Base-by-base conservation (phyloP, 2,888 invertebrate genomes). In the Nezara viridula region DNA sequence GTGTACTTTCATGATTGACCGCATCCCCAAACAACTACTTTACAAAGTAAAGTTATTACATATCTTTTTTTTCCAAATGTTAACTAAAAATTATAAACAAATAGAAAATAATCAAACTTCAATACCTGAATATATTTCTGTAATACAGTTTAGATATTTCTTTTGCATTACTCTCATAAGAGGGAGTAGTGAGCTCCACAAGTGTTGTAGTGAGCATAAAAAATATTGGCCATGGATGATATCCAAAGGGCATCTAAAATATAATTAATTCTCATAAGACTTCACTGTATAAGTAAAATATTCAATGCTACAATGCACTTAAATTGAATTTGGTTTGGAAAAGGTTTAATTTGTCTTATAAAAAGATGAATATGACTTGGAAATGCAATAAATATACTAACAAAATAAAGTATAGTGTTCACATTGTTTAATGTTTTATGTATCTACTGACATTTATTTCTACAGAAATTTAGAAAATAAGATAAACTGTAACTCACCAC, bases 71-170 rank as follows among this genome's bases (percentile, higher is more conserved):
- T n/a, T n/a, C n/a, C n/a, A n/a, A n/a, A n/a, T n/a, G n/a, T n/a
- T n/a, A n/a, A 44, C 44, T 7, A 44, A 44, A 5, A 44, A 44
- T 7, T 10, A 44, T 44, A 44, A 44, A n/a, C 24, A 55, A 55
- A 7, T 24, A n/a, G 19, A 32, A 37, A 37, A 0, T 73, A 73
- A 10, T 37, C n/a, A n/a, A n/a, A 55, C 12, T n/a, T 32, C 10
- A n/a, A 44, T 86, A 89, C 89, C 89, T 89, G 89, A 89, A 89
- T 55, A 86, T 86, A 86, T 89, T 89, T 60, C 66, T 85, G 19
- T 89, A 89, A n/a, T 89, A 89, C 9, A 89, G 66, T 52, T 49
- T 86, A 14, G 86, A 86, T 47, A 89, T 49, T 60, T 89, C 89
- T 86, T 55, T 89, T 27, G 40, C 49, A 40, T 88, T 50, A 85